Evolutionary conservation across 2,113 vertebrate species (phyloP).

Genomic region (Fregata magnificens): DNA sequence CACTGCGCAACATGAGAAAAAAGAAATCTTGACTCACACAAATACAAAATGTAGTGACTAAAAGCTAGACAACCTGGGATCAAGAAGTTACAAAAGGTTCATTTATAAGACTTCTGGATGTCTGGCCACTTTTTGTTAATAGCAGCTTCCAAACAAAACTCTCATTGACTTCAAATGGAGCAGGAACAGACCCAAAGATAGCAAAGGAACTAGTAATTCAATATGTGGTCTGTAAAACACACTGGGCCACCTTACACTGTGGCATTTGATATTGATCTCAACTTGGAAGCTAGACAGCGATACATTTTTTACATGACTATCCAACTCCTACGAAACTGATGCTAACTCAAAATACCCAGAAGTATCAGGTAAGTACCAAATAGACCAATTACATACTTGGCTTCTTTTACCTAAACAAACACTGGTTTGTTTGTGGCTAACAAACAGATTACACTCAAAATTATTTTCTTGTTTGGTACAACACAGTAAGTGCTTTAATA

Average conservation of each 20-base stretch:
- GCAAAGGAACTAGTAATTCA: constrained; percentile 63
- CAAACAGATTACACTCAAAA: neutral
- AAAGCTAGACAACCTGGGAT: constrained; percentile 37
- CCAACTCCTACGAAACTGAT: neutral
- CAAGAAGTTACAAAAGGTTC: constrained; percentile 56
- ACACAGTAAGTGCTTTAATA: neutral
- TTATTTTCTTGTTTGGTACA: neutral
- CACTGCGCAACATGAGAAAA: neutral
- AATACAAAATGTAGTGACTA: neutral
- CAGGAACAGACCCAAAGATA: constrained; percentile 65
- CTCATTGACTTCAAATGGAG: constrained; percentile 60
- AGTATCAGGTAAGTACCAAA: neutral
- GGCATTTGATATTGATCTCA: constrained; percentile 46
- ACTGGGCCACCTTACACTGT: constrained; percentile 30
- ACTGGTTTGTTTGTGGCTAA: neutral
- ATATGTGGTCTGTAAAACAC: constrained; percentile 22
- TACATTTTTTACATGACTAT: constrained; percentile 10
- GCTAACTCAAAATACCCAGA: neutral
- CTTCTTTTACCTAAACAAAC: neutral
- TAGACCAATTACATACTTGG: neutral
- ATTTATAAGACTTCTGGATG: constrained; percentile 62
- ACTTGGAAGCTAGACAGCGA: constrained; percentile 21
- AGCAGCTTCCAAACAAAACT: constrained; percentile 65
- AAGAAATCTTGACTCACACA: neutral
- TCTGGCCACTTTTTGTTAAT: constrained; percentile 54